Base-by-base conservation (phyloP, 2,888 invertebrate genomes). In the Amblyjoppa proteus region DNA sequence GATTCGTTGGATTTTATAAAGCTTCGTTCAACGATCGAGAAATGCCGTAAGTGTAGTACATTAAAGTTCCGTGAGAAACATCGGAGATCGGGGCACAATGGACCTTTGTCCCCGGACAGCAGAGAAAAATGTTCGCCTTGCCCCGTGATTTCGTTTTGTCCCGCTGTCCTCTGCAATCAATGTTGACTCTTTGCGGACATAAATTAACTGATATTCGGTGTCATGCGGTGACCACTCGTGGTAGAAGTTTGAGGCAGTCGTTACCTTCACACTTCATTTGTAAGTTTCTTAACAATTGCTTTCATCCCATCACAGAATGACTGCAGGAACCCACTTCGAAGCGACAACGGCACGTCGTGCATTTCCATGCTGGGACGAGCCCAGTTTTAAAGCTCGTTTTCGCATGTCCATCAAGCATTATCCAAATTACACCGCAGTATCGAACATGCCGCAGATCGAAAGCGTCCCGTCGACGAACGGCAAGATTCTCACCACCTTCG, bases 301-400 rank as follows among this genome's bases (percentile, higher is more conserved):
- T 28, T 31, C 7, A 28, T 16, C 13, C 13, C 93, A 93, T 94
- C 93, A 25, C 93, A 96, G 96, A 88, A 95, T 94, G 84, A 92
- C 97, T 20, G 95, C 96, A 3, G 95, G 96, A 1, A 96, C 97
- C 0, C 97, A 97, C 86, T 96, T 97, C 80, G 96, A 97, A 92
- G 95, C 96, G 0, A 96, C 96, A 0, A 95, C 95, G 84, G 96
- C 97, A 0, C 95, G 97, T 0, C 95, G 95, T 58, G 97, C 96
- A 0, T 97, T 97, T 92, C 97, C 97, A 0, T 97, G 97, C 90
- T 97, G 96, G 90, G 97, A 97, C 88, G 96, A 97, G 90, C 97
- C 97, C 0, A 94, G 94, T 0, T 93, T 96, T 49, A 97, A 97
- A 90, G 96, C 97, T 0, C 94, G 94, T 34, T 97, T 97, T 90